Conservation (phyloP, 2,888 invertebrate genomes). For the Chymomyza amoena region DNA sequence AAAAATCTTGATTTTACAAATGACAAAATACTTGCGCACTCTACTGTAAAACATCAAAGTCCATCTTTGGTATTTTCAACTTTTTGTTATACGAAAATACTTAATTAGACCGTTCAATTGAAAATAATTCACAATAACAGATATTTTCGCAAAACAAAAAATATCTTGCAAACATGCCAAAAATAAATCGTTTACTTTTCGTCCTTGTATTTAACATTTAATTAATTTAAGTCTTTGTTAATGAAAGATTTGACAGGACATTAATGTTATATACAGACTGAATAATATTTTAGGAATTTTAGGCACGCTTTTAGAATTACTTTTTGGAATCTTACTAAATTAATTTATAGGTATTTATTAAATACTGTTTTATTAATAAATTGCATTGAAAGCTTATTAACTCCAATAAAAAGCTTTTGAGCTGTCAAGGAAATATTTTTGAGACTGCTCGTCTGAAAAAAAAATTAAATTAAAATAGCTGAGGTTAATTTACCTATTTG, state of each 20-base stretch:
- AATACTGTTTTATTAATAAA: no score
- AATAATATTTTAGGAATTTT: no score
- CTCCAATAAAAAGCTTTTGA: no score
- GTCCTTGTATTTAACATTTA: background rate
- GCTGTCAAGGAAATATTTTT: no score
- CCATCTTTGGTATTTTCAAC: background rate
- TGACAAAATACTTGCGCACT: constrained; percentile 11
- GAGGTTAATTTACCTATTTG: no score
- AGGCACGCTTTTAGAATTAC: no score
- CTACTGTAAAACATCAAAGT: constrained; percentile 37
- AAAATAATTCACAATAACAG: background rate
- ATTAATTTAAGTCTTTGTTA: background rate
- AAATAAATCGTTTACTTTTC: background rate
- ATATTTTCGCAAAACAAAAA: background rate
- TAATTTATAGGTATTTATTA: no score
- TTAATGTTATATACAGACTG: no score
- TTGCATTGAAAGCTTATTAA: no score
- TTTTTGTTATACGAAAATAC: background rate
- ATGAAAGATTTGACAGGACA: background rate
- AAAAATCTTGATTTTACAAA: background rate
- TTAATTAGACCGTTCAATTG: background rate
- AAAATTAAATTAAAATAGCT: no score
- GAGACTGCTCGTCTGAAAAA: no score
- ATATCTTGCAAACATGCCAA: background rate
- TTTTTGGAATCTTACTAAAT: no score